Conservation (phyloP, 2,888 invertebrate genomes). For the Dynastes grantii region DNA sequence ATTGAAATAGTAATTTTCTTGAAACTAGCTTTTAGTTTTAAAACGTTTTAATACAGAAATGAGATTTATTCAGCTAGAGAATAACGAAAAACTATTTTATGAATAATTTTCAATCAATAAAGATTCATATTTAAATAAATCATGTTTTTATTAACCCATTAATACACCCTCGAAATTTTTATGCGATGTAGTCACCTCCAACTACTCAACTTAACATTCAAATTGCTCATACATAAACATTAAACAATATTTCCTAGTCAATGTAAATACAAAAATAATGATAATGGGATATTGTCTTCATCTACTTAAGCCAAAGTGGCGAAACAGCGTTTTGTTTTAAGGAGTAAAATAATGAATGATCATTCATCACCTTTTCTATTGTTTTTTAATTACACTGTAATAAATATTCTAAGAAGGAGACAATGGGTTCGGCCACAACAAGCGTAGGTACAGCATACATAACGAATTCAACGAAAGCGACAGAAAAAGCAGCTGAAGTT, state of each 20-base stretch:
- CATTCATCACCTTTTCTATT: neutral
- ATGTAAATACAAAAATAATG: neutral
- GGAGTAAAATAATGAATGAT: neutral
- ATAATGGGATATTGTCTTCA: constrained; percentile 1
- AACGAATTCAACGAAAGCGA: neutral
- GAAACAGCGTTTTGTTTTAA: neutral
- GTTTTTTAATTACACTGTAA: constrained; percentile 1
- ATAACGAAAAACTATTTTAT: too few relatives aligned
- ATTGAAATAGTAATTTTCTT: too few relatives aligned
- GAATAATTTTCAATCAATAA: too few relatives aligned
- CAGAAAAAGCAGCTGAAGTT: neutral
- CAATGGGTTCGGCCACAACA: neutral
- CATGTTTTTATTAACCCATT: too few relatives aligned
- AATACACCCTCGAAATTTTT: too few relatives aligned
- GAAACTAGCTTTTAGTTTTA: too few relatives aligned
- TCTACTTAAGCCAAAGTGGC: neutral
- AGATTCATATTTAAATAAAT: too few relatives aligned
- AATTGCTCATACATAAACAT: neutral
- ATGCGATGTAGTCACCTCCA: too few relatives aligned
- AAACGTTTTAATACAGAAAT: too few relatives aligned
- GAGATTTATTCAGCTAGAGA: too few relatives aligned
- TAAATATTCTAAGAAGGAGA: constrained; percentile 10
- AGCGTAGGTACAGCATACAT: constrained; percentile 3
- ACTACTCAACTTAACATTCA: too few relatives aligned
- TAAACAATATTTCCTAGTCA: neutral